Evolutionary conservation across 2,113 vertebrate species (phyloP).

Genomic region (Upupa epops): DNA sequence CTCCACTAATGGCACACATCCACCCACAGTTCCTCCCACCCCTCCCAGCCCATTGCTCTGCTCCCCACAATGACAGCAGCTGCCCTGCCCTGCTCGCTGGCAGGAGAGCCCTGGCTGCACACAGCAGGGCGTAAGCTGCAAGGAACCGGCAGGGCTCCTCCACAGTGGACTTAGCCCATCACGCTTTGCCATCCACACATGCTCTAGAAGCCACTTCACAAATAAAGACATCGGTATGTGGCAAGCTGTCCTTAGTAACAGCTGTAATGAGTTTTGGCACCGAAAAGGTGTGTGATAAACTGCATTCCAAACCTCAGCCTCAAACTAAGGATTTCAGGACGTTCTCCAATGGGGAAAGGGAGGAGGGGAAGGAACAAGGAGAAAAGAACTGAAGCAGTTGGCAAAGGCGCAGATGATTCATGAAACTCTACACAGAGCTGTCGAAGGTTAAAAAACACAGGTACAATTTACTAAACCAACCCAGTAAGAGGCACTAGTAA

Average conservation of each 20-base stretch:
- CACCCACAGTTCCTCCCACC: not conserved
- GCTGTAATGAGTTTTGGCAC: conserved; percentile 67
- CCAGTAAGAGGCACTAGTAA: conserved; percentile 64
- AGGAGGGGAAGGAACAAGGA: not conserved
- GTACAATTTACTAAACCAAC: conserved; percentile 68
- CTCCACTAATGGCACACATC: not conserved
- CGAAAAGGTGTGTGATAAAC: conserved; percentile 71
- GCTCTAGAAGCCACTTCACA: conserved; percentile 58
- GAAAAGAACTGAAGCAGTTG: conserved; percentile 36
- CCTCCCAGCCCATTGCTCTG: not conserved
- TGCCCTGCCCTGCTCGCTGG: not conserved
- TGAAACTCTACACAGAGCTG: conserved; percentile 51
- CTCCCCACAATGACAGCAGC: fast-evolving
- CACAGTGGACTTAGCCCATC: not conserved
- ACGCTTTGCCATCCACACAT: not conserved
- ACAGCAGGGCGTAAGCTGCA: not conserved
- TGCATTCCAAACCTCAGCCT: conserved; percentile 62
- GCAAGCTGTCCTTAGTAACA: conserved; percentile 58
- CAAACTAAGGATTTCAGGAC: conserved; percentile 72
- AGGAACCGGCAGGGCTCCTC: not conserved
- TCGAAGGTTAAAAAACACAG: conserved; percentile 67
- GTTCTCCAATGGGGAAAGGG: conserved; percentile 48
- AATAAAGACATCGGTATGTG: conserved; percentile 51
- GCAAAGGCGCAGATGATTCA: conserved; percentile 62
- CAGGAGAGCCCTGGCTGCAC: not conserved